Evolutionary conservation across 1,140 invertebrate species (phyloP).

Genomic region (Ephestia elutella): DNA sequence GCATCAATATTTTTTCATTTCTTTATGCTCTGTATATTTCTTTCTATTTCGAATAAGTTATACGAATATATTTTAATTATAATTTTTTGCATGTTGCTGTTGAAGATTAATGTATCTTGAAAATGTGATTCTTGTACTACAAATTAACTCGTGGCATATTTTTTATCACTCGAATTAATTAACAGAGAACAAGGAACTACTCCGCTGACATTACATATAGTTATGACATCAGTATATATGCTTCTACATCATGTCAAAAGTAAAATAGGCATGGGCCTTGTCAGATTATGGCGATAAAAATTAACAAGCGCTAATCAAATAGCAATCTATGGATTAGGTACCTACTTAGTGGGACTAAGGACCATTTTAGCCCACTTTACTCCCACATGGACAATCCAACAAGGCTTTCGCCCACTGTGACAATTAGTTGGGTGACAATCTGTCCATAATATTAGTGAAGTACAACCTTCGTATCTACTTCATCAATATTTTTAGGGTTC

Average conservation of each 20-base stretch:
- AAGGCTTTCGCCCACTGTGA: slow-evolving; percentile 24
- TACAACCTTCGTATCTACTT: too few relatives aligned
- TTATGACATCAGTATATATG: not conserved
- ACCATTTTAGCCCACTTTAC: slow-evolving; percentile 12
- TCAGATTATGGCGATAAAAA: not conserved
- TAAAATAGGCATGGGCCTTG: not conserved
- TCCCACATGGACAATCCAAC: slow-evolving; percentile 16
- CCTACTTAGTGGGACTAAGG: not conserved
- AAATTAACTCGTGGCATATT: too few relatives aligned
- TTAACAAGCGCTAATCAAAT: not conserved
- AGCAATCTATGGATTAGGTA: not conserved
- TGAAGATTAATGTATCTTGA: too few relatives aligned
- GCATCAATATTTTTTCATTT: too few relatives aligned
- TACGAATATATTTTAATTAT: too few relatives aligned
- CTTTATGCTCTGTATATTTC: too few relatives aligned
- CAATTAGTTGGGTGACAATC: slow-evolving; percentile 12
- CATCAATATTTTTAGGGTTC: not conserved
- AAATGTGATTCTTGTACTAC: too few relatives aligned
- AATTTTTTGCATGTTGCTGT: too few relatives aligned
- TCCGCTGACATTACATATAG: too few relatives aligned
- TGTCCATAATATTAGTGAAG: not conserved
- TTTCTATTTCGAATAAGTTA: too few relatives aligned
- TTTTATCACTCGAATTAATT: too few relatives aligned
- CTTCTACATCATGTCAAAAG: not conserved
- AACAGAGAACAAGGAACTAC: too few relatives aligned